These are phyloP conservation scores for Eucidaris tribuloides DNA, from an alignment of 35 echinoderm and acorn worm species.

Conservation along the genomic window DNA sequence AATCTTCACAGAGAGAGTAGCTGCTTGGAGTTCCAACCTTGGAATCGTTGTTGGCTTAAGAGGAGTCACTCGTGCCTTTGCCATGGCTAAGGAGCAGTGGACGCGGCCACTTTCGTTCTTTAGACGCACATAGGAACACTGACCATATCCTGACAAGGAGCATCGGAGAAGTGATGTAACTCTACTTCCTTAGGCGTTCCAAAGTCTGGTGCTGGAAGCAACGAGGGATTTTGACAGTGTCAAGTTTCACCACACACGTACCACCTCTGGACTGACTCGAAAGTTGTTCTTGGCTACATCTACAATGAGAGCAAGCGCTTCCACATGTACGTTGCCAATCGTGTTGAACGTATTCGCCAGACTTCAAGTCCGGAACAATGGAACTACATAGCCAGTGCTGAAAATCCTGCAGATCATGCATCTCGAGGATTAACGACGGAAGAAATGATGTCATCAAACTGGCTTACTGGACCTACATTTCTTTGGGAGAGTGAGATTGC, in stretches of 20 bases:
- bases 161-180: constrained; percentile 32
- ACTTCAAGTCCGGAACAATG: constrained; percentile 11
- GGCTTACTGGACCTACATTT: constrained; percentile 54
- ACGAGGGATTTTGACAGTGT: neutral
- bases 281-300: constrained; percentile 28
- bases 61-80: constrained; percentile 12
- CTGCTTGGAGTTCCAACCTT: too few relatives aligned
- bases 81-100: constrained; percentile 17
- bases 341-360: constrained; percentile 10
- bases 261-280: constrained; percentile 24
- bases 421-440: neutral
- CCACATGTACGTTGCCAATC: constrained; percentile 41
- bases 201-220: constrained; percentile 38
- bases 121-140: constrained; percentile 18
- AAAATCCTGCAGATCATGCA: constrained; percentile 36
- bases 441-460: constrained; percentile 11
- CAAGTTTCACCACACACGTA: neutral
- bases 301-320: constrained; percentile 29
- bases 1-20: too few relatives aligned
- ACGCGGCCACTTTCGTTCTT: constrained; percentile 1
- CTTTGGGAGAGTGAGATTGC: neutral
- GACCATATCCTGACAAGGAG: constrained; percentile 15
- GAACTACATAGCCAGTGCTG: constrained; percentile 3
- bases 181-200: neutral
- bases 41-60: too few relatives aligned